These are phyloP conservation scores for Epinephelus malabaricus DNA, from an alignment of 2,797 vertebrate genomes.

Conservation along the genomic window DNA sequence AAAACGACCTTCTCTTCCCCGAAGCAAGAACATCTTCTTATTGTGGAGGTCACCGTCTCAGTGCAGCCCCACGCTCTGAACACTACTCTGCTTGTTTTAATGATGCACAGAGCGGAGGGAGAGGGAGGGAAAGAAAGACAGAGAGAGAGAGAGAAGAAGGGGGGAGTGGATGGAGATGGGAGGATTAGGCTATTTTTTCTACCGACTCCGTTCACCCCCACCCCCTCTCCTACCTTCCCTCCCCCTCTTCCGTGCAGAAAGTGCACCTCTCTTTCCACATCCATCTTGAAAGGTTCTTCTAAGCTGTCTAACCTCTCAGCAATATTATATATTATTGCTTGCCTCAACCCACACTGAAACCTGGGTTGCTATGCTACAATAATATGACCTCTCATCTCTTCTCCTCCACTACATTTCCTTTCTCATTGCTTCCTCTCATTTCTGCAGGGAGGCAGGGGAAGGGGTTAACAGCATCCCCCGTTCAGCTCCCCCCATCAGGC, in stretches of 20 bases:
- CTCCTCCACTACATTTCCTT: slow-evolving; percentile 77
- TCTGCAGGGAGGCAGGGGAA: slow-evolving; percentile 71
- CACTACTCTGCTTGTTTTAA: slow-evolving; percentile 87
- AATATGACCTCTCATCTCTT: slow-evolving; percentile 82
- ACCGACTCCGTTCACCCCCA: slow-evolving; percentile 63
- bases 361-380: slow-evolving; percentile 86
- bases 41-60: slow-evolving; percentile 85
- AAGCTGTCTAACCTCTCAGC: slow-evolving; percentile 85
- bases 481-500: slow-evolving; percentile 62
- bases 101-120: slow-evolving; percentile 80
- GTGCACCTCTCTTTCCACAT: slow-evolving; percentile 83
- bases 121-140: slow-evolving; percentile 61
- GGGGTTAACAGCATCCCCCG: slow-evolving; percentile 77
- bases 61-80: slow-evolving; percentile 81
- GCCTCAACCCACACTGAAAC: slow-evolving; percentile 85
- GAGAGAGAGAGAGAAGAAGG: slow-evolving; percentile 49
- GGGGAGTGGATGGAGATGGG: slow-evolving; percentile 70
- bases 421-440: slow-evolving; percentile 66
- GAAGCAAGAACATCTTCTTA: slow-evolving; percentile 87
- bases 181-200: slow-evolving; percentile 76
- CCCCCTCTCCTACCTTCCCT: slow-evolving; percentile 71
- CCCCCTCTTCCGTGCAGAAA: slow-evolving; percentile 74
- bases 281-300: slow-evolving; percentile 84
- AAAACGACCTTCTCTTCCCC: slow-evolving; percentile 86
- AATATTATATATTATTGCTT: slow-evolving; percentile 85